These are phyloP conservation scores for Eciton burchellii DNA, from an alignment of 1,140 invertebrate species.

Conservation along the genomic window DNA sequence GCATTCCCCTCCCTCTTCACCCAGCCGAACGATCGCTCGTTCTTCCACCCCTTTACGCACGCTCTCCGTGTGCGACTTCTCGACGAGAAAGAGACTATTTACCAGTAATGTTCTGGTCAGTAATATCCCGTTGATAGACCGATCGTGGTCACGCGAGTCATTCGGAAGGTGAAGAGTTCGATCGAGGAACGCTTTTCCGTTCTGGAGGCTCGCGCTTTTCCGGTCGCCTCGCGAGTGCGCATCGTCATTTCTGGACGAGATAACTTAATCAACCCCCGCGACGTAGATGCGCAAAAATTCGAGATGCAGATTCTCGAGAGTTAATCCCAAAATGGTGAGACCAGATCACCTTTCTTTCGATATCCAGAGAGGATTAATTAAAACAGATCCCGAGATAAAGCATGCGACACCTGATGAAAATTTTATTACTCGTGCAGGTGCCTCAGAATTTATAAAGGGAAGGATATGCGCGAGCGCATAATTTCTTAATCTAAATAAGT, in stretches of 20 bases:
- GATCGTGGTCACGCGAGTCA: not conserved
- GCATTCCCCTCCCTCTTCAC: not conserved
- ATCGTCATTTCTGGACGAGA: not conserved
- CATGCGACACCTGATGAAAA: too few species aligned
- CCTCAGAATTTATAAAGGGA: too few species aligned
- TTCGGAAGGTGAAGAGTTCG: not conserved
- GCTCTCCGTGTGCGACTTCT: not conserved
- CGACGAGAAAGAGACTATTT: not conserved
- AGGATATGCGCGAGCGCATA: not conserved
- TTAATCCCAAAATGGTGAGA: not conserved
- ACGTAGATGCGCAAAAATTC: not conserved
- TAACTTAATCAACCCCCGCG: not conserved
- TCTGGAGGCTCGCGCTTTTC: not conserved
- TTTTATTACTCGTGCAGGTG: too few species aligned
- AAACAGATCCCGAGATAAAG: too few species aligned
- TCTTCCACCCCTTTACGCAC: not conserved
- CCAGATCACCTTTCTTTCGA: not conserved
- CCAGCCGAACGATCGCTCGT: not conserved
- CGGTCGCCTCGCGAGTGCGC: not conserved
- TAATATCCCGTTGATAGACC: slow-evolving; percentile 19
- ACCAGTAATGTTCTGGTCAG: not conserved
- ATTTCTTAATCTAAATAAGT: not conserved
- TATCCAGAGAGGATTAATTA: too few species aligned
- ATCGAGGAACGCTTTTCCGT: slow-evolving; percentile 5
- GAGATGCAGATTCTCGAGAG: not conserved